Base-by-base conservation (phyloP, 2,113 vertebrate genomes). In the Oostethus manadensis region DNA sequence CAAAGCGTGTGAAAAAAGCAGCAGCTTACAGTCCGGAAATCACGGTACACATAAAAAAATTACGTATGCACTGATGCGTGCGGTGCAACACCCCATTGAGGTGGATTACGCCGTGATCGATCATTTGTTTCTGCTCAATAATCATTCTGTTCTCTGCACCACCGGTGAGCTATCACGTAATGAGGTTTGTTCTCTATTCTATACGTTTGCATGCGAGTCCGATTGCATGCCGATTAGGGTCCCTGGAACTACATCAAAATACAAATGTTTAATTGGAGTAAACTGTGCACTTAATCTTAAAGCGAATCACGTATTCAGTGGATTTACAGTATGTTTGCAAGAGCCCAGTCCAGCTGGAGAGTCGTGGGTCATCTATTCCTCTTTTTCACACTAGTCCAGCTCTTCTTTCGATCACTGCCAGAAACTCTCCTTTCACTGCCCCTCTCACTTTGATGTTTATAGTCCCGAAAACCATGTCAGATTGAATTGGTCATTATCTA, bases 401-500 rank as follows among this genome's bases (percentile, higher is more conserved):
- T 48, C 50, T 63, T 29, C 56, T 50, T 60, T 81, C 49, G 15
- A 74, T 77, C 66, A 64, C 61, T 68, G 74, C 69, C 71, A 70
- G 58, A 56, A 55, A 59, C 62, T 45, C 56, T 58, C 43, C 56
- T 26, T 54, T 29, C 11, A 18, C 45, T 21, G 46, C 17, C 56
- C 42, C 60, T 73, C 64, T 67, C 66, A 49, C 59, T 66, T 51
- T 73, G 69, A 73, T 75, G 74, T 85, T 79, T 82, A 82, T 66
- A 58, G 67, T 74, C 74, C 66, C 64, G 74, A 80, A 79, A 84
- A 77, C 70, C 78, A 73, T 84, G 84, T 88, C 79, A 74, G 73
- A 77, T 71, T 70, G 78, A 83, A 85, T 78, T 70, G 76, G 77
- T 86, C 82, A 86, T 85, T 86, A 86, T 86, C 81, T 70, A 38